Evolutionary conservation across 2,113 vertebrate genomes (phyloP).

Genomic region (Gobiocypris rarus): DNA sequence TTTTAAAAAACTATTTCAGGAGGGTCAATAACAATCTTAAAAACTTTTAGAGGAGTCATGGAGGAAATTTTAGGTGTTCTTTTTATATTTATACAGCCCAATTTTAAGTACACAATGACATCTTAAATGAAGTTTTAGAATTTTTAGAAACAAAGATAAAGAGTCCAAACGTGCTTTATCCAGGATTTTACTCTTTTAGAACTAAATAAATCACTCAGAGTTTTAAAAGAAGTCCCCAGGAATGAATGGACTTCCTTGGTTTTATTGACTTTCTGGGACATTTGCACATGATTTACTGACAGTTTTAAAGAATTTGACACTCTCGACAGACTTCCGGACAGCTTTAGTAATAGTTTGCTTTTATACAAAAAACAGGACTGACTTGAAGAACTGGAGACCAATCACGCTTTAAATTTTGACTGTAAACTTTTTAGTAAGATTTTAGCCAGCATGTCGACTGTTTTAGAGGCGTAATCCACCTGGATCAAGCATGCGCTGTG

Average conservation of each 20-base stretch:
- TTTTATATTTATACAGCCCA: not conserved
- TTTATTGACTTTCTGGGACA: constrained; percentile 31
- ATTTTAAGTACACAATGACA: no score
- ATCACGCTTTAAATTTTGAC: not conserved
- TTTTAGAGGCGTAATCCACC: no score
- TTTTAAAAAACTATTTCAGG: not conserved
- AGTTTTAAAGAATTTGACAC: constrained; percentile 32
- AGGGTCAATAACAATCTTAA: not conserved
- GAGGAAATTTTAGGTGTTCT: no score
- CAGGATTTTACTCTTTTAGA: not conserved
- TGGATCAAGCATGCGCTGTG: no score
- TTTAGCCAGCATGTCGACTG: no score
- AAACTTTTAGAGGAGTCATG: no score
- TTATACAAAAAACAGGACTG: not conserved
- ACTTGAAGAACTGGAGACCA: not conserved
- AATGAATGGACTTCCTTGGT: not conserved
- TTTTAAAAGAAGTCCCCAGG: not conserved
- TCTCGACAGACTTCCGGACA: not conserved
- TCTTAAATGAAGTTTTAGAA: no score
- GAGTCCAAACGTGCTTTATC: not conserved
- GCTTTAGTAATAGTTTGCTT: not conserved
- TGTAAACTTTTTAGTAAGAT: not conserved
- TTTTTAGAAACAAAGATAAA: no score
- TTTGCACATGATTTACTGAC: constrained; percentile 24
- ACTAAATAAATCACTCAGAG: no score